phyloP scores from a whole-genome alignment of 2,888 invertebrate genomes.

The Sisyra terminalis region DNA sequence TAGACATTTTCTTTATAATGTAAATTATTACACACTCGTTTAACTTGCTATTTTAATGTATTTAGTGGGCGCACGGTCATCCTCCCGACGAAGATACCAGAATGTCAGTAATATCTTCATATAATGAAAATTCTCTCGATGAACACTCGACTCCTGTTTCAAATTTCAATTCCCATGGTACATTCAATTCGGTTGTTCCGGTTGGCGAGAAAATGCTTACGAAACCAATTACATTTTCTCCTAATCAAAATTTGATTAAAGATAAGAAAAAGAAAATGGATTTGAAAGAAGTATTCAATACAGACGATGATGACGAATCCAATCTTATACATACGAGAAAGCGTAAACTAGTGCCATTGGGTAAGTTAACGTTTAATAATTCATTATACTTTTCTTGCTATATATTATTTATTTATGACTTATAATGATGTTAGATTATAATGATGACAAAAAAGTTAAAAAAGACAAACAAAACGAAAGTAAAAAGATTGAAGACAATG shows the following conservation, averaged over 20 bases:
- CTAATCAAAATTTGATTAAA: slow-evolving; percentile 27
- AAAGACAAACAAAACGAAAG: slow-evolving; percentile 28
- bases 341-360: slow-evolving; percentile 62
- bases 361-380: slow-evolving; percentile 22
- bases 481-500: slow-evolving; percentile 31
- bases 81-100: slow-evolving; percentile 28
- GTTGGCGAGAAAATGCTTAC: slow-evolving; percentile 24
- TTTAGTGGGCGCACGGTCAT: slow-evolving; percentile 26
- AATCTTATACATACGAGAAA: slow-evolving; percentile 38
- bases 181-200: slow-evolving; percentile 13
- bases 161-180: slow-evolving; percentile 13
- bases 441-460: slow-evolving; percentile 37
- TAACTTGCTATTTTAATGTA: slow-evolving; percentile 3
- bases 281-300: slow-evolving; percentile 72
- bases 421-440: slow-evolving; percentile 44
- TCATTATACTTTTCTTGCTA: no score
- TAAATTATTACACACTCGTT: not conserved
- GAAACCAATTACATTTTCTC: slow-evolving; percentile 25
- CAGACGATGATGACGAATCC: slow-evolving; percentile 57
- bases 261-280: slow-evolving; percentile 50
- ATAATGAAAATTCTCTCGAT: slow-evolving; percentile 17
- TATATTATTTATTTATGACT: slow-evolving; percentile 11
- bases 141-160: slow-evolving; percentile 19
- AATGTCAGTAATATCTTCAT: slow-evolving; percentile 27
- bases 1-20: no score